Conservation (phyloP, 2,797 vertebrate genomes). For the Pseudochaenichthys georgianus region DNA sequence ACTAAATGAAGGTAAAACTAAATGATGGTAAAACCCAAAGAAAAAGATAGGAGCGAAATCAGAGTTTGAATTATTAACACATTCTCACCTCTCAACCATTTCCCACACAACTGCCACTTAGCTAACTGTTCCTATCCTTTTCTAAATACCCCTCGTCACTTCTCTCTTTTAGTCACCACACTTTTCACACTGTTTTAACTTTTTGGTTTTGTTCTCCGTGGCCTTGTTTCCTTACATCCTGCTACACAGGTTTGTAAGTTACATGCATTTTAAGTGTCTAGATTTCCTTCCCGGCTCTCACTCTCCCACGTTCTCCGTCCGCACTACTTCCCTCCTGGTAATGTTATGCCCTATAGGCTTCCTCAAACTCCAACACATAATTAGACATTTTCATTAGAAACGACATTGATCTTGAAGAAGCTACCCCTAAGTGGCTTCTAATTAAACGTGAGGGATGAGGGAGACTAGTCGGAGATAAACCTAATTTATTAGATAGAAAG, state of each 20-base stretch:
- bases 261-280: constrained; percentile 39
- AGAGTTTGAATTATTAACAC: constrained; percentile 40
- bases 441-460: constrained; percentile 61
- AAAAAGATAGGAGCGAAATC: background rate
- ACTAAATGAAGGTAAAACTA: constrained; percentile 20
- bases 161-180: constrained; percentile 14
- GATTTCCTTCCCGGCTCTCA: constrained; percentile 26
- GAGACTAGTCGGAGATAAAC: constrained; percentile 59
- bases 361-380: constrained; percentile 62
- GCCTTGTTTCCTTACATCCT: constrained; percentile 34
- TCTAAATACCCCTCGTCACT: constrained; percentile 20
- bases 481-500: constrained; percentile 64
- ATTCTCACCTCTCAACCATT: constrained; percentile 42
- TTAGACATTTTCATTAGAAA: constrained; percentile 74
- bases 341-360: constrained; percentile 67
- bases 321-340: constrained; percentile 39
- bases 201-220: constrained; percentile 4
- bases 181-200: background rate
- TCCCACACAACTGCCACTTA: constrained; percentile 23
- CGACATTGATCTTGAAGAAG: constrained; percentile 65
- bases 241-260: constrained; percentile 33
- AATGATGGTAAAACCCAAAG: background rate
- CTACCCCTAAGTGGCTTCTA: constrained; percentile 56
- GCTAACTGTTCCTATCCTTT: constrained; percentile 4
- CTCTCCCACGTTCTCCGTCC: constrained; percentile 31